Evolutionary conservation across 2,888 invertebrate genomes (phyloP), one percentile per base, ranked within the genome.

Genomic region (Sphaerophoria rueppellii): DNA sequence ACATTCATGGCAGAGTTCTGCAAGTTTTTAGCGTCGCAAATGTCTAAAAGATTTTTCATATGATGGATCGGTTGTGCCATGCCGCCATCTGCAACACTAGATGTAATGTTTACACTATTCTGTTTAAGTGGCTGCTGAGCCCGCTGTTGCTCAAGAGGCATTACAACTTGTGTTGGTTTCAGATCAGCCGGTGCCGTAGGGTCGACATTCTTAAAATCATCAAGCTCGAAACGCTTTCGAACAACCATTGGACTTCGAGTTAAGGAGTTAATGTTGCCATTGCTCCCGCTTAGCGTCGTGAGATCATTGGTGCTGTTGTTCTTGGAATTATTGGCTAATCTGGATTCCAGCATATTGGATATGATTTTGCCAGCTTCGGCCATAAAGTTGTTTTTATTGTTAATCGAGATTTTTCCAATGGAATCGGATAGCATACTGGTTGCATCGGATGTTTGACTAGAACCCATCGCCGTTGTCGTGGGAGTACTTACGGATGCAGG

Each of bases 361-460:
- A 92, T 90, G 14, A 92, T 91, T 79, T 91, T 91, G 6, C 91
- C 90, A 7, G 92, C 91, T 74, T 92, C 90, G 32, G 89, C 87
- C 89, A 91, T 91, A 43, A 92, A 91, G 46, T 90, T 90, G 35
- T 90, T 89, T 50, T 90, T 89, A 11, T 90, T 87, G 16, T 89
- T 89, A 86, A 90, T 89, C 58, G 91, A 89, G 5, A 92, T 89
- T 78, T 89, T 89, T 40, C 90, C 89, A 61, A 92, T 88, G 4
- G 92, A 91, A 24, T 90, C 89, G 24, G 91, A 87, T n/a, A 92
- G 79, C 90, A 92, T 89, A 40, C 90, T 88, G 0, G 91, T 92
- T 6, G 88, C 88, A 54, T 85, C 87, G 9, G 85, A 52, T 43
- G 67, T 7, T 54, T 69, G 72, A 61, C 40, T 61, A 67, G 89